Evolutionary conservation across 2,888 invertebrate genomes (phyloP).

Genomic region (Andrena marginata): DNA sequence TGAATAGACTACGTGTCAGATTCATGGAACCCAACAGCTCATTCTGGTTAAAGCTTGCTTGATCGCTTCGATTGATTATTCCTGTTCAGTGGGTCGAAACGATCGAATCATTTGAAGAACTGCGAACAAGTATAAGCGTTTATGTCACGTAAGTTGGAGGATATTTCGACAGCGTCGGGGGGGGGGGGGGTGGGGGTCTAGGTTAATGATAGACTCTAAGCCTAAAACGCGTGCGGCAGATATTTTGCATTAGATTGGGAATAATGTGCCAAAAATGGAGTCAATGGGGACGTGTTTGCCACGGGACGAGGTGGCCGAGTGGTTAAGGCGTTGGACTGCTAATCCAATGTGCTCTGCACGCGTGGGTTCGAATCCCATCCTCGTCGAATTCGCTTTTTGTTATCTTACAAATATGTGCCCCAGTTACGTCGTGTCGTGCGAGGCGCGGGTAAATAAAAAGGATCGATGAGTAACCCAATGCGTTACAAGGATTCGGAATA

Average conservation of each 20-base stretch:
- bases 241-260: neutral
- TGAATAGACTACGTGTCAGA: slow-evolving; percentile 1
- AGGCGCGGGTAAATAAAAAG: neutral
- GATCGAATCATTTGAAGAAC: slow-evolving; percentile 42
- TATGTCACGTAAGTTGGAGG: neutral
- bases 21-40: slow-evolving; percentile 6
- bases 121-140: slow-evolving; percentile 4
- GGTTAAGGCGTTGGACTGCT: slow-evolving; percentile 86
- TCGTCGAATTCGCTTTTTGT: slow-evolving; percentile 77
- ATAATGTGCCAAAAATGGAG: neutral
- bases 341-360: slow-evolving; percentile 86
- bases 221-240: neutral
- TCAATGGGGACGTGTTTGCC: neutral
- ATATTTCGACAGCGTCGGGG: slow-evolving; percentile 1
- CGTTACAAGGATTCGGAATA: too few relatives aligned
- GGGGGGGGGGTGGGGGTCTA: too few relatives aligned
- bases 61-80: slow-evolving; percentile 56
- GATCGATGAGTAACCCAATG: neutral
- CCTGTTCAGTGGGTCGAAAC: slow-evolving; percentile 65
- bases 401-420: neutral
- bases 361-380: slow-evolving; percentile 86
- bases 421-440: neutral
- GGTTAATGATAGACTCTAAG: too few relatives aligned
- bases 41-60: slow-evolving; percentile 6
- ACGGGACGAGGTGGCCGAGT: slow-evolving; percentile 84